Evolutionary conservation across 2,113 vertebrate genomes (phyloP).

Genomic region (Cinclus mexicanus): DNA sequence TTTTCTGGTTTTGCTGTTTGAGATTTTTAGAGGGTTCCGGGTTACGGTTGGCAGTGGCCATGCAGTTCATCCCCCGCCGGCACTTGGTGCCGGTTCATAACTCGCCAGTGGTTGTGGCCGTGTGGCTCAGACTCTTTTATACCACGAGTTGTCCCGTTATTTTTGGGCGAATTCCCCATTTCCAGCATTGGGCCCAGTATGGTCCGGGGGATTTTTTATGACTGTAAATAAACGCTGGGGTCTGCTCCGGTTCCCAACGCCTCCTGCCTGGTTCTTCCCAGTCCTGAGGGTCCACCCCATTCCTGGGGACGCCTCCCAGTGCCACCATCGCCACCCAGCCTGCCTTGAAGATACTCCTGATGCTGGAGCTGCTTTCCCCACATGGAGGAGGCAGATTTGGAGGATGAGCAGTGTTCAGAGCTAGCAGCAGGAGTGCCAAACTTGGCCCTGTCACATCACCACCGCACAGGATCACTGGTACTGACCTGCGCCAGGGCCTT

Average conservation of each 20-base stretch:
- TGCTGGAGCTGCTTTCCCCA: neutral
- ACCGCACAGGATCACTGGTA: rapidly evolving
- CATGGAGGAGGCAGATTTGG: rapidly evolving
- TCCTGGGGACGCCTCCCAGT: neutral
- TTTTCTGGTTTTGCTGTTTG: neutral
- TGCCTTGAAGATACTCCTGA: rapidly evolving
- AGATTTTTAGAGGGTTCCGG: neutral
- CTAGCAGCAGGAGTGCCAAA: rapidly evolving
- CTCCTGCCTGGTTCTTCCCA: neutral
- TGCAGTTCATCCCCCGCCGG: neutral
- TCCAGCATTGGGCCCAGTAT: neutral
- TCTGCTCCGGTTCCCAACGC: neutral
- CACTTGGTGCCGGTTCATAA: neutral
- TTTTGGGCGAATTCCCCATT: neutral
- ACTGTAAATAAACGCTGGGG: constrained; percentile 76
- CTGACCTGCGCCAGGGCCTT: rapidly evolving
- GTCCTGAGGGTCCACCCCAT: rapidly evolving
- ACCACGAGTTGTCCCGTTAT: neutral
- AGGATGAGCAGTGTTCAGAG: rapidly evolving
- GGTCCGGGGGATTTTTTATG: constrained; percentile 48
- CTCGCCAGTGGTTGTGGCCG: neutral
- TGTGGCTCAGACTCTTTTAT: neutral
- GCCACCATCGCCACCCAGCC: neutral
- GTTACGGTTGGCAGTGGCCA: neutral
- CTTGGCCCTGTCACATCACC: rapidly evolving